A percentile compares a stretch with the other conserved stretches of the same genome.
phyloP scores from a whole-genome alignment of 2,797 vertebrate genomes.

The Tympanoctomys barrerae region DNA sequence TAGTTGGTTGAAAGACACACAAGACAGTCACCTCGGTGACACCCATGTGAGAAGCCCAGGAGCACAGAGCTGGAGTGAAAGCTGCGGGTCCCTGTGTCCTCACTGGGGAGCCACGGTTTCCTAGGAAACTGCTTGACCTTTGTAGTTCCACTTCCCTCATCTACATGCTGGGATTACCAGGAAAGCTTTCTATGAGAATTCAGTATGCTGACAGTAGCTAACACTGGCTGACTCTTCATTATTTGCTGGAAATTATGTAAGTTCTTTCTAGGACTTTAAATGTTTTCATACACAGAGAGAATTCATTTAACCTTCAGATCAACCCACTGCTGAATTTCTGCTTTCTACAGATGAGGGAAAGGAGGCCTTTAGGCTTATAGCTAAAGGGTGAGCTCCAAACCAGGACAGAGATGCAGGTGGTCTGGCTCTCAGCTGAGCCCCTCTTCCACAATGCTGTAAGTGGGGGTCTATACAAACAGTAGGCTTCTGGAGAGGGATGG shows the following conservation, averaged over 20 bases:
- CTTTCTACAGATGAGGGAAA: background rate
- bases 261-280: background rate
- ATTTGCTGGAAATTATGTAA: slow-evolving; percentile 4
- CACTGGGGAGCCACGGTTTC: background rate
- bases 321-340: background rate
- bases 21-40: background rate
- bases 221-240: background rate
- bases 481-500: background rate
- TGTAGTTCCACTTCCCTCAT: background rate
- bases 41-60: background rate
- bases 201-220: background rate
- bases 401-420: background rate
- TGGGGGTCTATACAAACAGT: background rate
- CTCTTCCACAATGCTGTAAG: background rate
- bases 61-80: background rate
- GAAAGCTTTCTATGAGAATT: background rate
- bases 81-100: background rate
- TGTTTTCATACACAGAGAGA: background rate
- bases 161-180: background rate
- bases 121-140: background rate
- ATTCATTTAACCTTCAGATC: background rate
- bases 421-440: background rate
- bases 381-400: background rate
- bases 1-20: background rate
- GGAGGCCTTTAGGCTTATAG: background rate